These are phyloP conservation scores for Cerceris ruficornis DNA, from an alignment of 2,888 invertebrate species.

Conservation along the genomic window DNA sequence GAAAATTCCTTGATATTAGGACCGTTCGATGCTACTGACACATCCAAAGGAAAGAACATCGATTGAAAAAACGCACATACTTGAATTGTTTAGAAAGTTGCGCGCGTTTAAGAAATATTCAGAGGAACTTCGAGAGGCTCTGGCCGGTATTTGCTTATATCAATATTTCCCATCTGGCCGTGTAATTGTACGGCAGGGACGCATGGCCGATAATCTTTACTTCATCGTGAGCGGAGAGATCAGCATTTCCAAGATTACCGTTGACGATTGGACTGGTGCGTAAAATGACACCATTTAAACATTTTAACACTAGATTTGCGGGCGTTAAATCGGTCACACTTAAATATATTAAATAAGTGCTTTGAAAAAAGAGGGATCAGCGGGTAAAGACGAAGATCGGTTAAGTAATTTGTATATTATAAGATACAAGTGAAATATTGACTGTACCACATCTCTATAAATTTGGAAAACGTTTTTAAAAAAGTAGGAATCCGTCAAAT, in stretches of 20 bases:
- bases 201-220: conserved; percentile 85
- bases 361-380: too few species aligned
- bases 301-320: too few species aligned
- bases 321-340: not conserved
- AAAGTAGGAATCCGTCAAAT: too few species aligned
- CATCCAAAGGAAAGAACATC: conserved; percentile 57
- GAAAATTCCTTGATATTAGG: conserved; percentile 60
- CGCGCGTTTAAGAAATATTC: conserved; percentile 70
- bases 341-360: not conserved
- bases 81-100: conserved; percentile 65
- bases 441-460: too few species aligned
- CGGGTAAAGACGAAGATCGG: too few species aligned
- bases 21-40: conserved; percentile 71
- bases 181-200: conserved; percentile 85
- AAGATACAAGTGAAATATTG: too few species aligned
- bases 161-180: conserved; percentile 85
- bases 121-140: conserved; percentile 84
- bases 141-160: conserved; percentile 86
- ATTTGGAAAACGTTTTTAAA: too few species aligned
- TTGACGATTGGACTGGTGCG: conserved; percentile 81
- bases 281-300: conserved; percentile 45
- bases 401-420: too few species aligned
- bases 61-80: conserved; percentile 63
- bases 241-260: conserved; percentile 82
- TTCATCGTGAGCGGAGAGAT: conserved; percentile 86